Evolutionary conservation across 2,888 invertebrate genomes (phyloP).

Genomic region (Lottia gigantea): DNA sequence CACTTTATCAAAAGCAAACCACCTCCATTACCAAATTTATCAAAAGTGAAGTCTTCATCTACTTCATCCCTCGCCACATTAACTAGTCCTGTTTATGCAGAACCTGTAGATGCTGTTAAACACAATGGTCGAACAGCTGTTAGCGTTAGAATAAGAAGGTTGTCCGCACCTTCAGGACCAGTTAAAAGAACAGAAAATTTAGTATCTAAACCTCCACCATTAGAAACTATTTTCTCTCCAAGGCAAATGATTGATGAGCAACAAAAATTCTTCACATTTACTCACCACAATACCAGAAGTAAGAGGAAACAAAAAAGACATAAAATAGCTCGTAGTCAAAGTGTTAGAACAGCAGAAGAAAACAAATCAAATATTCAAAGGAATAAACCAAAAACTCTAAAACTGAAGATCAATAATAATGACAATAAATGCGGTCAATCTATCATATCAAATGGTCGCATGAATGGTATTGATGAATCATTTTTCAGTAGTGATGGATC

Average conservation of each 20-base stretch:
- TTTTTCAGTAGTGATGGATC: conserved; percentile 21
- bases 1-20: neutral
- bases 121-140: conserved; percentile 33
- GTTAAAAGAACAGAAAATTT: neutral
- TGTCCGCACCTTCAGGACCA: conserved; percentile 42
- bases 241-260: conserved; percentile 11
- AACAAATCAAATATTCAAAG: conserved; percentile 12
- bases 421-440: conserved; percentile 9
- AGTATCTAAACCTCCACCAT: conserved; percentile 31
- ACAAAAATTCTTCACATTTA: conserved; percentile 14
- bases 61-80: conserved; percentile 42
- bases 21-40: conserved; percentile 23
- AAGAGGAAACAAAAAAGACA: conserved; percentile 8
- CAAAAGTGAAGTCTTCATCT: conserved; percentile 37
- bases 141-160: conserved; percentile 42
- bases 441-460: neutral
- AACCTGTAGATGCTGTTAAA: conserved; percentile 68
- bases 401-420: conserved; percentile 14
- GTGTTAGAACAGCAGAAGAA: conserved; percentile 29
- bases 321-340: conserved; percentile 29
- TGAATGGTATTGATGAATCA: conserved; percentile 18
- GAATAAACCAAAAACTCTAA: conserved; percentile 14
- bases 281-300: conserved; percentile 18
- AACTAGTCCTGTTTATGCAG: conserved; percentile 65
- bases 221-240: conserved; percentile 46